Base-by-base conservation (phyloP, 2,888 invertebrate genomes). In the Amphiduros pacificus region DNA sequence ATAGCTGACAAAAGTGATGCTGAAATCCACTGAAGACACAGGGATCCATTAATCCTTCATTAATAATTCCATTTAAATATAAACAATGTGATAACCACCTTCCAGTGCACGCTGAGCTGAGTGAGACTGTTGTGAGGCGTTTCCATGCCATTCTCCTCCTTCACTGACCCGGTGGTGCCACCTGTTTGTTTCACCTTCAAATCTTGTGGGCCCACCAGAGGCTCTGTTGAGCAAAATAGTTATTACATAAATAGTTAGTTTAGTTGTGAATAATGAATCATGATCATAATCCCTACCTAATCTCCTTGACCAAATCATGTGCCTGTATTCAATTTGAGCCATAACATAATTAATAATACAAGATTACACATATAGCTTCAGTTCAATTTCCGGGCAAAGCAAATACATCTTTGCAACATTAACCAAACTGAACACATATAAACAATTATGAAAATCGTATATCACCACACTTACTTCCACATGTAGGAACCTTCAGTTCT, bases 401-500 rank as follows among this genome's bases (percentile, higher is more conserved):
- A n/a, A n/a, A n/a, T n/a, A n/a, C n/a, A n/a, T n/a, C n/a, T n/a
- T n/a, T n/a, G n/a, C n/a, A n/a, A n/a, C n/a, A n/a, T n/a, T n/a
- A n/a, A n/a, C n/a, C n/a, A n/a, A n/a, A n/a, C n/a, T n/a, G n/a
- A n/a, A n/a, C n/a, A n/a, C n/a, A n/a, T n/a, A n/a, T n/a, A n/a
- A n/a, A n/a, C n/a, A n/a, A n/a, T n/a, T n/a, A n/a, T n/a, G n/a
- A n/a, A n/a, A n/a, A n/a, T n/a, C n/a, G n/a, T n/a, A n/a, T n/a
- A n/a, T n/a, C n/a, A n/a, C n/a, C n/a, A 26, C 14, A 62, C 65
- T 63, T 41, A 68, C 68, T 52, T 29, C 65, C 65, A 58, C 70
- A 70, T 17, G 70, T 70, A 11, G 55, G 41, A 20, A 44, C 20
- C 26, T 29, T 57, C 31, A 65, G 49, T 31, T 36, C 11, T 28